Evolutionary conservation across 35 echinoderm and acorn worm genomes (phyloP).

Genomic region (Eucidaris tribuloides): DNA sequence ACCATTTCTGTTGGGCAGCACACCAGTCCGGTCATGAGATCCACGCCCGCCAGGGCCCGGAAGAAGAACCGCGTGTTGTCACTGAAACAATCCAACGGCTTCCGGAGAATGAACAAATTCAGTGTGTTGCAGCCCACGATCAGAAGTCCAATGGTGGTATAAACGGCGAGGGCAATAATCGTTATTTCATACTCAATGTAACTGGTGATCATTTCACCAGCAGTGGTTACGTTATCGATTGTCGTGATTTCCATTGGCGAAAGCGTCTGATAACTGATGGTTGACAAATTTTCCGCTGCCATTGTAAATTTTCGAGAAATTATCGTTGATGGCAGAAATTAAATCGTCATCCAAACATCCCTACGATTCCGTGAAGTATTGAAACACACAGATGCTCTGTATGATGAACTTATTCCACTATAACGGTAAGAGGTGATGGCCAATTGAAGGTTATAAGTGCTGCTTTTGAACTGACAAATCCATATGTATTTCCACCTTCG

Average conservation of each 20-base stretch:
- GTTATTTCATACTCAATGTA: not conserved
- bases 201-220: not conserved
- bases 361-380: too few species aligned
- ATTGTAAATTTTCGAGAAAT: too few species aligned
- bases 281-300: too few species aligned
- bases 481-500: too few species aligned
- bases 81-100: constrained; percentile 15
- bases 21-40: not conserved
- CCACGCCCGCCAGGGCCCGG: not conserved
- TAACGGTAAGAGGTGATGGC: too few species aligned
- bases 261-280: not conserved
- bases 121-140: not conserved
- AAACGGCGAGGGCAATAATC: constrained; percentile 1
- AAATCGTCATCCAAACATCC: too few species aligned
- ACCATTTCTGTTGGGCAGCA: constrained; percentile 21
- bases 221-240: not conserved
- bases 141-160: not conserved
- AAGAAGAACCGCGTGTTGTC: constrained; percentile 28
- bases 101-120: constrained; percentile 11
- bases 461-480: too few species aligned
- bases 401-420: too few species aligned
- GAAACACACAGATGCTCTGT: too few species aligned
- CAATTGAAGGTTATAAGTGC: too few species aligned
- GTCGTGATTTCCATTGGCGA: not conserved
- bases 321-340: too few species aligned